These are phyloP conservation scores for Drosophila setifemur DNA, from an alignment of 1,140 invertebrate species.

Conservation along the genomic window DNA sequence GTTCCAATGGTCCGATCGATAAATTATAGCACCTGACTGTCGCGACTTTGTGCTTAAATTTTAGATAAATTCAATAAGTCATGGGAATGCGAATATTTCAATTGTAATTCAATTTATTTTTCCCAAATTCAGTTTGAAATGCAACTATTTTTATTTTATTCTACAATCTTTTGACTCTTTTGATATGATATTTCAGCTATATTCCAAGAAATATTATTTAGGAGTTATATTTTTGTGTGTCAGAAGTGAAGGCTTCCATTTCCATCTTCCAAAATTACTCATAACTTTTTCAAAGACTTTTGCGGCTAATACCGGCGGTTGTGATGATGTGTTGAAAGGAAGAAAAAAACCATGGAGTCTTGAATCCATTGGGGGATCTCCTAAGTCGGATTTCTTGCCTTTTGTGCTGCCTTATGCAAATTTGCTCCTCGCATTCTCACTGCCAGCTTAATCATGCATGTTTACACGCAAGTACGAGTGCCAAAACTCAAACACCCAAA, in stretches of 20 bases:
- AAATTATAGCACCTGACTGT: slow-evolving; percentile 11
- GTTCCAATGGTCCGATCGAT: background rate
- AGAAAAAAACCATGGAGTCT: too few relatives aligned
- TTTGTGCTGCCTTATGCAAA: slow-evolving; percentile 53
- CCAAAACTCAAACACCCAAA: slow-evolving; percentile 68
- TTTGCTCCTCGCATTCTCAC: slow-evolving; percentile 34
- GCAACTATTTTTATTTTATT: too few relatives aligned
- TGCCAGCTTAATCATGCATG: slow-evolving; percentile 76
- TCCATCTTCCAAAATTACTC: too few relatives aligned
- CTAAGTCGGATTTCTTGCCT: slow-evolving; percentile 15
- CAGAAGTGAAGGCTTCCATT: too few relatives aligned
- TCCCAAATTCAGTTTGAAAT: background rate
- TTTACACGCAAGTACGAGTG: slow-evolving; percentile 74
- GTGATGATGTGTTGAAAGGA: too few relatives aligned
- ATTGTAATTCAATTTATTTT: background rate
- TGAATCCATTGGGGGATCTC: background rate
- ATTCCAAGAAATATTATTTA: too few relatives aligned
- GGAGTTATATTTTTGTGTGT: too few relatives aligned
- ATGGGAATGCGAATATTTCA: background rate
- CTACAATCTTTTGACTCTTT: too few relatives aligned
- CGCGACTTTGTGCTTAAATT: slow-evolving; percentile 4
- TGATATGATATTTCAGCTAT: too few relatives aligned
- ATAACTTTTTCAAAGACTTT: too few relatives aligned
- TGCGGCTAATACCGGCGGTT: too few relatives aligned
- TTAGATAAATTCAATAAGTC: background rate